These are phyloP conservation scores for Perca flavescens DNA, from an alignment of 2,113 vertebrate genomes.

Conservation along the genomic window DNA sequence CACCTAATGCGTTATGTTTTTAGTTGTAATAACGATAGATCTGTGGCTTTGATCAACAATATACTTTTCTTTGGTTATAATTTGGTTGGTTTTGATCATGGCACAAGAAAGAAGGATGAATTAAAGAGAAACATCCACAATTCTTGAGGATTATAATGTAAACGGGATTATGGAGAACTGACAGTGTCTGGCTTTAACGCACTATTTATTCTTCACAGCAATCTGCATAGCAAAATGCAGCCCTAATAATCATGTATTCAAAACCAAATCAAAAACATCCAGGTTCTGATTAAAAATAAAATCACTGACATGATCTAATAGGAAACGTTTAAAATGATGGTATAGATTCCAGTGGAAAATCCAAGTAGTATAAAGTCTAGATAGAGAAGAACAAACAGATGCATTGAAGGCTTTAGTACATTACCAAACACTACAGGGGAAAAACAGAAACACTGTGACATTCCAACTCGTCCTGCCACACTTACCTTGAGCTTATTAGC, in stretches of 20 bases:
- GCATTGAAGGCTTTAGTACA: slow-evolving; percentile 27
- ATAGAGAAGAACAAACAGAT: slow-evolving; percentile 13
- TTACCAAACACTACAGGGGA: slow-evolving; percentile 5
- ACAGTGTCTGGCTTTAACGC: background rate
- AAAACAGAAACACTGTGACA: slow-evolving; percentile 27
- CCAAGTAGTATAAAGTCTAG: background rate
- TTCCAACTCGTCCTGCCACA: slow-evolving; percentile 67
- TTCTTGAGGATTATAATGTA: background rate
- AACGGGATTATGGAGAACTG: background rate
- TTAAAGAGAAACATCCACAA: background rate
- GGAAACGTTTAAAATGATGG: background rate
- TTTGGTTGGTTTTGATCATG: background rate
- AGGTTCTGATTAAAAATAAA: background rate
- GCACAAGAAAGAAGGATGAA: background rate
- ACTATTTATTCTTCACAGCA: background rate
- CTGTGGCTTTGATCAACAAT: background rate
- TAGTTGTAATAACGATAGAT: background rate
- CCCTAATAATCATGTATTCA: background rate
- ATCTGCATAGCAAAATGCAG: background rate
- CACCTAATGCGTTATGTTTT: background rate
- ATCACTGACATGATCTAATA: background rate
- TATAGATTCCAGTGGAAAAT: background rate
- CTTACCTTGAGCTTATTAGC: slow-evolving; percentile 84
- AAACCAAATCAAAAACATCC: background rate
- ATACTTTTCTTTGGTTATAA: background rate